Conservation (phyloP, 2,797 vertebrate species). For the Rhynchonycteris naso region DNA sequence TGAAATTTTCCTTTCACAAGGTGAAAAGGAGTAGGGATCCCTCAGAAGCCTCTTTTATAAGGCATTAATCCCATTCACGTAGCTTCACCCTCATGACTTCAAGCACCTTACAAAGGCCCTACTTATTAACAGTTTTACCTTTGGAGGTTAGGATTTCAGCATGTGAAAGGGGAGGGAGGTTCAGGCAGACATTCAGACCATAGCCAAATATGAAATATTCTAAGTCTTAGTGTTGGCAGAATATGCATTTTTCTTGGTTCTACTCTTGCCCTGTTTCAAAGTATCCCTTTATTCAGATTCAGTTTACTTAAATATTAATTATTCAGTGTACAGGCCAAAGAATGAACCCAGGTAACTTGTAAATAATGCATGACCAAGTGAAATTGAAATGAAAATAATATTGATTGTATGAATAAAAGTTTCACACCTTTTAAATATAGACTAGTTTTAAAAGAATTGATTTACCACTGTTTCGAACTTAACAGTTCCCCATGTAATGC, state of each 20-base stretch:
- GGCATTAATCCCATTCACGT: neutral
- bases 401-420: neutral
- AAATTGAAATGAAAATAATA: neutral
- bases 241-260: neutral
- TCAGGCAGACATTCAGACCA: neutral
- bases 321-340: neutral
- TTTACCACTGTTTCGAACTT: neutral
- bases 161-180: neutral
- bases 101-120: neutral
- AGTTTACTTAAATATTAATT: neutral
- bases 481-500: neutral
- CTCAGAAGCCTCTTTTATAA: neutral
- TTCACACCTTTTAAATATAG: neutral
- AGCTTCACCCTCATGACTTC: neutral
- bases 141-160: neutral
- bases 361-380: neutral
- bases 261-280: neutral
- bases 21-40: neutral
- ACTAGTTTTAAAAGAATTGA: neutral
- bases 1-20: neutral
- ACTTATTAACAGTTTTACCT: neutral
- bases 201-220: neutral
- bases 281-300: neutral
- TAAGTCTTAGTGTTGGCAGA: neutral
- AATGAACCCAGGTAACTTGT: neutral